These are phyloP conservation scores for Holcopasites calliopsidis DNA, from an alignment of 1,140 invertebrate species.

Conservation along the genomic window DNA sequence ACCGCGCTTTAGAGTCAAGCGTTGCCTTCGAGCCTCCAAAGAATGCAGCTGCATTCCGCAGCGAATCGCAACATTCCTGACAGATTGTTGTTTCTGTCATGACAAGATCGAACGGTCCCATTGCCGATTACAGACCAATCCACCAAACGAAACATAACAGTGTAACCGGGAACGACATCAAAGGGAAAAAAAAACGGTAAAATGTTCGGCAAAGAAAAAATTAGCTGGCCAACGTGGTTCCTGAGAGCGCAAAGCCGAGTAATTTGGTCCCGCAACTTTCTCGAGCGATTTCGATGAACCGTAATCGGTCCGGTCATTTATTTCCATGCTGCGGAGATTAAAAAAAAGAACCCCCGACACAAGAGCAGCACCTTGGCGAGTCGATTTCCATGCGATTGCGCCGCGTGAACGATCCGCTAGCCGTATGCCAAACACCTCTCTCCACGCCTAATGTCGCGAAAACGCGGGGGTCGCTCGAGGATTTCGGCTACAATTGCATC, in stretches of 20 bases:
- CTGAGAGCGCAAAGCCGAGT: neutral
- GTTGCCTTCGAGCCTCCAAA: neutral
- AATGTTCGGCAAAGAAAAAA: too few relatives aligned
- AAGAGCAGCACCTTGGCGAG: too few relatives aligned
- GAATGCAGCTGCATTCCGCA: neutral
- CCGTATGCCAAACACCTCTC: too few relatives aligned
- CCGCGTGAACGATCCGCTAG: neutral
- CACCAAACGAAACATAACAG: too few relatives aligned
- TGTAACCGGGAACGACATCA: neutral
- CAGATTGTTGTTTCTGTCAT: neutral
- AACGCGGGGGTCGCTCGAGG: neutral
- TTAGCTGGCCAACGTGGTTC: neutral
- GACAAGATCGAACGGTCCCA: too few relatives aligned
- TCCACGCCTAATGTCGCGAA: neutral
- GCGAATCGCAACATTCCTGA: neutral
- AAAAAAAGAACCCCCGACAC: neutral
- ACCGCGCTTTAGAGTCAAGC: too few relatives aligned
- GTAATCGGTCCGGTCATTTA: neutral
- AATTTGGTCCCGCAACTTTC: neutral
- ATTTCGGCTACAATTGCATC: constrained; percentile 16
- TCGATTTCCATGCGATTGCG: too few relatives aligned
- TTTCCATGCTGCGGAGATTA: constrained; percentile 11
- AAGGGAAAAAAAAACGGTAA: neutral
- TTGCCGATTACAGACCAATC: too few relatives aligned
- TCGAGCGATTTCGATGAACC: neutral